Percentiles rank a stretch among this genome's conserved stretches.
These are phyloP conservation scores for Tinamus guttatus DNA, from an alignment of 2,113 vertebrate genomes.

Conservation along the genomic window DNA sequence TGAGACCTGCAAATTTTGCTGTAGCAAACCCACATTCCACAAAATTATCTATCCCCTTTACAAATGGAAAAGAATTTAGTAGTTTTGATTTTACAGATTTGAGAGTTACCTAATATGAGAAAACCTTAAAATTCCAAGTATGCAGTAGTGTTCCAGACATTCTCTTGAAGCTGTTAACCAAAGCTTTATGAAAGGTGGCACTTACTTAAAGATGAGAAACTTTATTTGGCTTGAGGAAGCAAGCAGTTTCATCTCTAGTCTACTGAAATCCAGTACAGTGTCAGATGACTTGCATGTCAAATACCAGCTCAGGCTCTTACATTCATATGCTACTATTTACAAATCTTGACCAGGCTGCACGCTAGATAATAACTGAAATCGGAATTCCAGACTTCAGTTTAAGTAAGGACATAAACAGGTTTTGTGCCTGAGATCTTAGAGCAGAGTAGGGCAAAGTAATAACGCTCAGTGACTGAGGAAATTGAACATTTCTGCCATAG, in stretches of 20 bases:
- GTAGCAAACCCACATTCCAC: not conserved
- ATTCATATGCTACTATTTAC: not conserved
- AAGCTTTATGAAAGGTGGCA: not conserved
- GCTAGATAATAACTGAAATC: not conserved
- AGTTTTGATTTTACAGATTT: not conserved
- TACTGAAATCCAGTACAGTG: not conserved
- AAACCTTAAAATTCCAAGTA: not conserved
- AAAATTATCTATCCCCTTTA: not conserved
- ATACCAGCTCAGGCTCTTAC: not conserved
- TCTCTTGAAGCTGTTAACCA: not conserved
- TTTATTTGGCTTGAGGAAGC: not conserved
- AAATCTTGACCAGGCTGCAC: not conserved
- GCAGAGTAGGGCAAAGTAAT: not conserved
- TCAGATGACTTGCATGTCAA: not conserved
- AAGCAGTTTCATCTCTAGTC: not conserved
- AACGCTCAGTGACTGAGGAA: not conserved
- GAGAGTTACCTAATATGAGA: not conserved
- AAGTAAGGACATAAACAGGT: not conserved
- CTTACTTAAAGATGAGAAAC: not conserved
- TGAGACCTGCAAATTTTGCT: not conserved
- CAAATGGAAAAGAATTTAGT: not conserved
- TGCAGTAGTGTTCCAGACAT: not conserved
- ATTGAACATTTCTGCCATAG: not conserved
- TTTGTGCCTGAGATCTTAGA: not conserved
- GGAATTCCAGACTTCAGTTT: not conserved